These are phyloP conservation scores for Coryphaenoides rupestris DNA, from an alignment of 2,113 vertebrate genomes.

Conservation along the genomic window DNA sequence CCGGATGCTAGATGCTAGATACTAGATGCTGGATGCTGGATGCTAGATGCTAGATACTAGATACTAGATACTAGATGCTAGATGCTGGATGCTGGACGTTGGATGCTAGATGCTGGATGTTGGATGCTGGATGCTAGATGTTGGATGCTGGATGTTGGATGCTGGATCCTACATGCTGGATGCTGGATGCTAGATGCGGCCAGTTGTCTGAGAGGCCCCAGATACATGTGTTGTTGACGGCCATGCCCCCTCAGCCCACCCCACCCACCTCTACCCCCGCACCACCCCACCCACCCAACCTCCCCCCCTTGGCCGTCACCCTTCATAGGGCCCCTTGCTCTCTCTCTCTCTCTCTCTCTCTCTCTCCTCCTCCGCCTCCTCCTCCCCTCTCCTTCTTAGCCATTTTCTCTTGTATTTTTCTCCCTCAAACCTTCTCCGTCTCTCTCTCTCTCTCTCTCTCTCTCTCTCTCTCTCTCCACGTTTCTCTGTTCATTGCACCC, in stretches of 20 bases:
- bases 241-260: constrained; percentile 66
- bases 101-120: too few species aligned
- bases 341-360: constrained; percentile 38
- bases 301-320: constrained; percentile 61
- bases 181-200: too few species aligned
- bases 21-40: too few species aligned
- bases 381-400: not conserved
- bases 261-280: constrained; percentile 65
- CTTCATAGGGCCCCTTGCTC: constrained; percentile 31
- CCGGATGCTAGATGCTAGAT: too few species aligned
- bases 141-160: too few species aligned
- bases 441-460: constrained; percentile 22
- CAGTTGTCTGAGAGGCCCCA: constrained; percentile 50
- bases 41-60: too few species aligned
- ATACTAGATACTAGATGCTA: too few species aligned
- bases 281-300: constrained; percentile 62
- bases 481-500: constrained; percentile 50
- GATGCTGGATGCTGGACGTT: too few species aligned
- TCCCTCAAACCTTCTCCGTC: constrained; percentile 32
- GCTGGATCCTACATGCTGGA: too few species aligned
- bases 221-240: constrained; percentile 69
- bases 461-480: constrained; percentile 46
- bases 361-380: constrained; percentile 3
- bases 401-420: constrained; percentile 25
- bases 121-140: too few species aligned